phyloP scores from a whole-genome alignment of 2,113 vertebrate species.

The Morone chrysops region DNA sequence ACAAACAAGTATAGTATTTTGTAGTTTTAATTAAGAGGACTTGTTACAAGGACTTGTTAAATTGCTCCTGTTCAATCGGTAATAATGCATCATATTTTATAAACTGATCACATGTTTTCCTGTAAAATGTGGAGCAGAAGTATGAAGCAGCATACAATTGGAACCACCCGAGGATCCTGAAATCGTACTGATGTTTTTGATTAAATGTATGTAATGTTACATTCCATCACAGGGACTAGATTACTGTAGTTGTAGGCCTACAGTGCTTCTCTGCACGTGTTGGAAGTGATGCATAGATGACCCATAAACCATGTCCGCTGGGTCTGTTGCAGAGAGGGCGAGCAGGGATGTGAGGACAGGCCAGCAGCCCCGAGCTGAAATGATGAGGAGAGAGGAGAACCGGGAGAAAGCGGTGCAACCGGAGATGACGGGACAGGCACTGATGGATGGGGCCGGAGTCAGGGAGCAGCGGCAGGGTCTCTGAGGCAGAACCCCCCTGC shows the following conservation, averaged over 20 bases:
- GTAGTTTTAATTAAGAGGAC: too few relatives aligned
- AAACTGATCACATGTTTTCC: too few relatives aligned
- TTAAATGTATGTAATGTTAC: neutral
- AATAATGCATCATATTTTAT: too few relatives aligned
- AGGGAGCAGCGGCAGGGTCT: neutral
- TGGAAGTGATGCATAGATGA: neutral
- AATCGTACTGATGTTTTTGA: too few relatives aligned
- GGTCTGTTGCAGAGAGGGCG: neutral
- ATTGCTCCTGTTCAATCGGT: too few relatives aligned
- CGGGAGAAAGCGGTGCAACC: conserved; percentile 1
- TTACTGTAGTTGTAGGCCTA: neutral
- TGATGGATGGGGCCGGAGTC: conserved; percentile 36
- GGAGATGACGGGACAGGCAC: conserved; percentile 26
- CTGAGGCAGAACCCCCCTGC: neutral
- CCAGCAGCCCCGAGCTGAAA: neutral
- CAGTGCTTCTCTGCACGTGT: neutral
- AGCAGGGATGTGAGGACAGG: conserved; percentile 10
- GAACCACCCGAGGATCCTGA: too few relatives aligned
- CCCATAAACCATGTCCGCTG: conserved; percentile 27
- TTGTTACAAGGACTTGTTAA: too few relatives aligned
- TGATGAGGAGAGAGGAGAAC: conserved; percentile 3
- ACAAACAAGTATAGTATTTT: too few relatives aligned
- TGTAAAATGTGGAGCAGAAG: too few relatives aligned
- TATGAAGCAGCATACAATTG: too few relatives aligned
- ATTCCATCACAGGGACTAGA: neutral